Conservation (phyloP, 2,797 vertebrate species). For the Melanotaenia pygmaea region DNA sequence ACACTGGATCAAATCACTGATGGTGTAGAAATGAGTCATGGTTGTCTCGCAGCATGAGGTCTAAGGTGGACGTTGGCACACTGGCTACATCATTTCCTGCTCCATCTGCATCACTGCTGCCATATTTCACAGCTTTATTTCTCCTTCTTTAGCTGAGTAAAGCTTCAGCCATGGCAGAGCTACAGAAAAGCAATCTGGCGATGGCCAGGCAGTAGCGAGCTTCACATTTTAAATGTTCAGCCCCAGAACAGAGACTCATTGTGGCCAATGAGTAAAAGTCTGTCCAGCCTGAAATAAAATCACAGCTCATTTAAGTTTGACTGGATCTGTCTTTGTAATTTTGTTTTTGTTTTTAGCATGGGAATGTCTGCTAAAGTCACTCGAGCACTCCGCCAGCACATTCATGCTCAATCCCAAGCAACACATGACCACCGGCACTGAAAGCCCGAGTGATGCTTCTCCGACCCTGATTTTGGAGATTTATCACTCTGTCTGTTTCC, state of each 20-base stretch:
- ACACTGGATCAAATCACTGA: slow-evolving; percentile 43
- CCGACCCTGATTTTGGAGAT: slow-evolving; percentile 42
- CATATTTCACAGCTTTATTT: slow-evolving; percentile 32
- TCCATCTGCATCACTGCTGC: slow-evolving; percentile 23
- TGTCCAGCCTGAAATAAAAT: slow-evolving; percentile 20
- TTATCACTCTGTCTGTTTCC: slow-evolving; percentile 68
- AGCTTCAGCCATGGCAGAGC: slow-evolving; percentile 22
- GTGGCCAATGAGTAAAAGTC: slow-evolving; percentile 2
- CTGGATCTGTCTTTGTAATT: neutral
- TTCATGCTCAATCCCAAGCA: slow-evolving; percentile 46
- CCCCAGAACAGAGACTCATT: neutral
- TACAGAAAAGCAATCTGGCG: slow-evolving; percentile 22
- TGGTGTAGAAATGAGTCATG: slow-evolving; percentile 53
- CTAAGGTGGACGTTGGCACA: slow-evolving; percentile 14
- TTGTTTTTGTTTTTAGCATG: slow-evolving; percentile 23
- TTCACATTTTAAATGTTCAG: slow-evolving; percentile 10
- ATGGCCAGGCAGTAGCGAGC: slow-evolving; percentile 15
- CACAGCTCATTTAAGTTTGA: slow-evolving; percentile 19
- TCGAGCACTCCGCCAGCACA: slow-evolving; percentile 37
- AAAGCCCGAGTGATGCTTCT: slow-evolving; percentile 47
- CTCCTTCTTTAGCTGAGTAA: slow-evolving; percentile 39
- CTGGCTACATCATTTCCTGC: slow-evolving; percentile 38
- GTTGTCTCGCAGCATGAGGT: slow-evolving; percentile 42
- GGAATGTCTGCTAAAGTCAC: slow-evolving; percentile 15
- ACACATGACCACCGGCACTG: slow-evolving; percentile 45